Evolutionary conservation across 37 sponge, comb jelly and placozoan genomes (phyloP), one percentile per base, ranked within the genome.

Genomic region (Cladorhizidae sp.): DNA sequence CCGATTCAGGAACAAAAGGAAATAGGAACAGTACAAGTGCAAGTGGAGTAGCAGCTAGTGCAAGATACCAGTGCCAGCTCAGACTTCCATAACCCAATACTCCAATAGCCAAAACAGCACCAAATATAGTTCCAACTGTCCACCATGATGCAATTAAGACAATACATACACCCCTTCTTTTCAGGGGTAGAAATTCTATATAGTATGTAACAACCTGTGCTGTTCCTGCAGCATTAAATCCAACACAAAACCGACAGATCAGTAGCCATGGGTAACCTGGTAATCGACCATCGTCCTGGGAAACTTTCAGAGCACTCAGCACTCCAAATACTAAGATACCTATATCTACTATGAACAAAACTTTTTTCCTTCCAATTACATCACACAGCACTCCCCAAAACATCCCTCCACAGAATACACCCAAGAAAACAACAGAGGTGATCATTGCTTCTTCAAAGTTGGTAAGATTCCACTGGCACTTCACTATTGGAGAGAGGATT

Each of bases 371-470:
- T 51, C 93, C 93, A 76, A 76, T 45, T 0, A 41, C 38, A 42
- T 93, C 93, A 37, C 82, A 64, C 17, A 88, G 20, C 0, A 77
- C 2, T 6, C 93, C 93, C 82, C 83, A 88, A 20, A 78, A 41
- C 14, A 82, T 18, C 25, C 77, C 67, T 12, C 93, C 93, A 81
- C 88, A 31, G 22, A 93, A 65, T 23, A 85, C 81, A 42, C 93
- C 93, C 52, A 83, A 64, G 76, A 93, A 93, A 45, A 93, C 86
- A 20, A 85, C 79, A 43, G 86, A 85, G 14, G 86, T 78, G 23
- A 85, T 85, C 3, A 40, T 17, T 15, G 86, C 86, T 57, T 77
- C 79, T 72, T 85, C 86, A 3, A 25, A 15, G 6, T 40, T 29
- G 15, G 72, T 56, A 15, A 85, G 59, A 6, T 72, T 40, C 86